Evolutionary conservation across 2,797 vertebrate species (phyloP).

Genomic region (Orientallactaga sibirica): DNA sequence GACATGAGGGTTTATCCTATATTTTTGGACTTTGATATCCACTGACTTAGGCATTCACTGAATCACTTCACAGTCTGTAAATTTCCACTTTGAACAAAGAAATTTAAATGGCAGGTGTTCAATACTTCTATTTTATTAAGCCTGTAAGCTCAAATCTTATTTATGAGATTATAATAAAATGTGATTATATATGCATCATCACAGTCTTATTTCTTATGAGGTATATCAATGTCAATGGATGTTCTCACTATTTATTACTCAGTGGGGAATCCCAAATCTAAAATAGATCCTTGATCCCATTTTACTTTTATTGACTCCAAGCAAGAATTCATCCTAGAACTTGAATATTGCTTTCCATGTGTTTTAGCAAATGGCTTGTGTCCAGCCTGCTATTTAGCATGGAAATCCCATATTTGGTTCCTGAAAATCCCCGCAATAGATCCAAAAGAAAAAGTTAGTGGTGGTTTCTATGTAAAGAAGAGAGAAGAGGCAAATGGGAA

Average conservation of each 20-base stretch:
- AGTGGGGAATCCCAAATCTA: background rate
- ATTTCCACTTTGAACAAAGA: too few species aligned
- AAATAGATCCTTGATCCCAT: background rate
- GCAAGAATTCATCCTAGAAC: slow-evolving; percentile 11
- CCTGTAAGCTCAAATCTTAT: too few species aligned
- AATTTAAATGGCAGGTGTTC: too few species aligned
- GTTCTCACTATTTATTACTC: background rate
- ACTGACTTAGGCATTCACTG: too few species aligned
- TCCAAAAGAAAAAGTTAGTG: background rate
- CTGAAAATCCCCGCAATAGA: background rate
- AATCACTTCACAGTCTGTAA: too few species aligned
- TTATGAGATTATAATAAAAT: too few species aligned
- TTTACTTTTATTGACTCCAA: slow-evolving; percentile 35
- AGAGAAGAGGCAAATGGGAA: background rate
- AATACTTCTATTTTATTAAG: too few species aligned
- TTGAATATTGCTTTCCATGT: background rate
- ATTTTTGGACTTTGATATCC: too few species aligned
- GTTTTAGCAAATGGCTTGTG: slow-evolving; percentile 15
- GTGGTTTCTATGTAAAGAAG: background rate
- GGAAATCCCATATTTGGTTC: slow-evolving; percentile 22
- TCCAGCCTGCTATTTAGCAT: background rate
- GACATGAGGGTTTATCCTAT: too few species aligned
- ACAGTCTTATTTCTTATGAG: too few species aligned
- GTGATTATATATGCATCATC: too few species aligned
- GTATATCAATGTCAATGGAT: background rate